Percentiles rank a stretch among this genome's conserved stretches.
These are phyloP conservation scores for Caenorhabditis parvicauda DNA, from an alignment of 2,888 invertebrate species.

Conservation along the genomic window DNA sequence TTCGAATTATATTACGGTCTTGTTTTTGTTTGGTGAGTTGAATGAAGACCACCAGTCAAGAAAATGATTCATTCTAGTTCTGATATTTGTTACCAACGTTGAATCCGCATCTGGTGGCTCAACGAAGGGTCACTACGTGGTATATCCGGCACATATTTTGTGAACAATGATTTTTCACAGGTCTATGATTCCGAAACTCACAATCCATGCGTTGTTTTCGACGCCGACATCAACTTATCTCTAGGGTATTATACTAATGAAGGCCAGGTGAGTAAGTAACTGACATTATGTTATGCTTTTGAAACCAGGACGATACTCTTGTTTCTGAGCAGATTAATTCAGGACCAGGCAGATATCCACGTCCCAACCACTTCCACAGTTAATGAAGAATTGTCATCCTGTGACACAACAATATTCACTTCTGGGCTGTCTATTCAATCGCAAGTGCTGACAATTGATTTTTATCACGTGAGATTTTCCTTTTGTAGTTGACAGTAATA, in stretches of 20 bases:
- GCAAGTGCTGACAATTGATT: slow-evolving; percentile 15
- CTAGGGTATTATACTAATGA: slow-evolving; percentile 22
- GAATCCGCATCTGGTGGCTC: slow-evolving; percentile 9
- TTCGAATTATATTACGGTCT: no score
- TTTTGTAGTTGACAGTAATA: background rate
- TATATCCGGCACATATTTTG: slow-evolving; percentile 1
- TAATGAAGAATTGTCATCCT: slow-evolving; percentile 6
- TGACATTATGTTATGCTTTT: background rate
- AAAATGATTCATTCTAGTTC: background rate
- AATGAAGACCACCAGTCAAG: no score
- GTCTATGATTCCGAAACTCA: slow-evolving; percentile 11
- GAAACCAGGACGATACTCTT: background rate
- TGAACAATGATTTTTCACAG: slow-evolving; percentile 7
- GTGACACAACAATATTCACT: slow-evolving; percentile 8
- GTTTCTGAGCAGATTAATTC: background rate
- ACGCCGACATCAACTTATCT: slow-evolving; percentile 29
- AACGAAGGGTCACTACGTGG: slow-evolving; percentile 20
- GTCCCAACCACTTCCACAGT: slow-evolving; percentile 21
- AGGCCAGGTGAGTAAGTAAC: slow-evolving; percentile 7
- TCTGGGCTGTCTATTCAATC: slow-evolving; percentile 6
- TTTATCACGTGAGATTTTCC: slow-evolving; percentile 10
- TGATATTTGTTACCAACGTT: background rate
- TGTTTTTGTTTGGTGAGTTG: no score
- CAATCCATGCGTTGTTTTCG: slow-evolving; percentile 22
- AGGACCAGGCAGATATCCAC: slow-evolving; percentile 21